Evolutionary conservation across 2,888 invertebrate genomes (phyloP), one percentile per base, ranked within the genome.

Genomic region (Onthophagus sagittarius): DNA sequence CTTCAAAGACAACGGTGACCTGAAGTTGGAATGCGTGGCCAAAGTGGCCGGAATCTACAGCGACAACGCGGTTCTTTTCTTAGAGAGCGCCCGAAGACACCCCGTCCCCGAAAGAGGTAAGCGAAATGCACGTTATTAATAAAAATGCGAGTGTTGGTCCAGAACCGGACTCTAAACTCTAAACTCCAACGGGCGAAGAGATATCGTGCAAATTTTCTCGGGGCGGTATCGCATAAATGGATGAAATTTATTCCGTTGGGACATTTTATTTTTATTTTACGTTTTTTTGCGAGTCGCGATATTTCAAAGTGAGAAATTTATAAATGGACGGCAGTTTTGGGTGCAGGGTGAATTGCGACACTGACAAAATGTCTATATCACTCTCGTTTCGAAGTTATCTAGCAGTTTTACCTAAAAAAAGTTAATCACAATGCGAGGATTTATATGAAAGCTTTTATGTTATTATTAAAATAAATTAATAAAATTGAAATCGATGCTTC

Each of bases 91-190:
- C 69, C 89, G 91, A 72, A 67, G 67, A 32, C 93, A 94, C 85
- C 94, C 94, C 4, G 88, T 93, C 79, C 94, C 94, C 15, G 93
- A 93, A 83, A 89, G 93, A 88, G 93, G 94, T 93, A 83, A 87
- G 88, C 82, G 39, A 9, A 53, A 9, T 53, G 39, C 5, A 53
- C 39, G 9, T 23, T 67, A 67, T 67, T 67, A 15, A 67, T 67
- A 67, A 67, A 67, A 9, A 23, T 15, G 67, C 31, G 67, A 67
- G 67, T 67, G 67, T 32, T 23, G 23, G 23, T 23, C 23, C 23
- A 23, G 0, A n/a, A 31, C 13, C 67, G 67, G 67, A 67, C 67
- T 23, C 23, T 23, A 67, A 67, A 67, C 67, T 15, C n/a, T n/a
- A n/a, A n/a, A n/a, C n/a, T n/a, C 65, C 65, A 23, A 65, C n/a